Evolutionary conservation across 1,140 invertebrate genomes (phyloP), one percentile per base, ranked within the genome.

Genomic region (Callitettix versicolor): DNA sequence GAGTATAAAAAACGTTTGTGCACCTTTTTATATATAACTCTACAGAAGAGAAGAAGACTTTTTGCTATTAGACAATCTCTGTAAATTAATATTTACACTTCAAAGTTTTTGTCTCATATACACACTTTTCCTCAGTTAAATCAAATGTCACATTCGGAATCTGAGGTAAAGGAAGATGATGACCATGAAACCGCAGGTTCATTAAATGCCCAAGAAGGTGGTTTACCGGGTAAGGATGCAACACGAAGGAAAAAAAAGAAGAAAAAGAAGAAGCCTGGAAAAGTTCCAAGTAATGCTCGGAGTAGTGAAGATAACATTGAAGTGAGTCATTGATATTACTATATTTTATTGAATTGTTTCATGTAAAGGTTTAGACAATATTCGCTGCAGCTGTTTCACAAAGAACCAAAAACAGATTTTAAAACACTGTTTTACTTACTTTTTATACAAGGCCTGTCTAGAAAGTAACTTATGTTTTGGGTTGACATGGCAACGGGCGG

Each of bases 151-250:
- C 70, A 76, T 58, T 80, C 78, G 9, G 82, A 84, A 64, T 82
- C 79, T 59, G 74, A 76, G 60, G 80, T 81, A 3, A 82, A 83
- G 66, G 81, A 84, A 62, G 79, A 81, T 65, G 81, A 83, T 62
- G 79, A 82, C 43, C 62, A 64, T 65, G 79, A 80, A 65, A 80
- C 78, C 15, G 75, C 79, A 60, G 73, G 76, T 38, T 71, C 72
- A 1, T 73, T 74, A 26, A 69, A 73, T 21, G 73, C 72, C 14
- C 59, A 59, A 21, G 64, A 65, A 54, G 62, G 63, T 47, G 62
- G 64, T n/a, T 62, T 69, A n/a, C 66, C 69, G 51, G 59, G 65
- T 6, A 63, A 56, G 53, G 63, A 77, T 56, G 68, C 69, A 33
- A 66, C 69, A 12, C 73, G 74, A 38, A 72, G 74, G 51, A 80